Conservation (phyloP, 2,797 vertebrate species). For the Orientallactaga sibirica region DNA sequence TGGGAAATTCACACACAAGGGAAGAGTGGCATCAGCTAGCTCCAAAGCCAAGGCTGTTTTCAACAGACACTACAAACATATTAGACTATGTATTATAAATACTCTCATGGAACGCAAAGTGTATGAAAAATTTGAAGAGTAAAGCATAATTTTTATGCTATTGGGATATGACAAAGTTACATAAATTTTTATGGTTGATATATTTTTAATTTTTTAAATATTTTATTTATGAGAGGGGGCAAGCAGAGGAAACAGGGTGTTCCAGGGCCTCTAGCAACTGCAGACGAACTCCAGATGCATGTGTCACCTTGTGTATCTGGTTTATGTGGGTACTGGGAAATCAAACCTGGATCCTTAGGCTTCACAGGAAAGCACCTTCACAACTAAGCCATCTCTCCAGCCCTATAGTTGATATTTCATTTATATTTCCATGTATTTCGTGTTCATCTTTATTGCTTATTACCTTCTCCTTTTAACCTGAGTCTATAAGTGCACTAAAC, state of each 20-base stretch:
- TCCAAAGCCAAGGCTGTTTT: neutral
- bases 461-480: neutral
- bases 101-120: neutral
- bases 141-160: neutral
- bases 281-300: too few relatives aligned
- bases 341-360: too few relatives aligned
- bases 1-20: neutral
- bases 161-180: neutral
- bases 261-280: too few relatives aligned
- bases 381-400: too few relatives aligned
- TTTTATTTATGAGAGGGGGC: too few relatives aligned
- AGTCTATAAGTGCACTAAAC: neutral
- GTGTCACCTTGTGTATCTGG: too few relatives aligned
- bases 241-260: too few relatives aligned
- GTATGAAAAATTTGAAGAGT: neutral
- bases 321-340: too few relatives aligned
- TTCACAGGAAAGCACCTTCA: too few relatives aligned
- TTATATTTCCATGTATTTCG: neutral
- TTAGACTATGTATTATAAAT: neutral
- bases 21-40: neutral
- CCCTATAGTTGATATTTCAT: neutral
- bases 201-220: too few relatives aligned
- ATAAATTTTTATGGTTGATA: neutral
- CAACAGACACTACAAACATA: neutral
- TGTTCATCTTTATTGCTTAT: neutral